phyloP scores from a whole-genome alignment of 1,140 invertebrate species.

The Euschistus heros region DNA sequence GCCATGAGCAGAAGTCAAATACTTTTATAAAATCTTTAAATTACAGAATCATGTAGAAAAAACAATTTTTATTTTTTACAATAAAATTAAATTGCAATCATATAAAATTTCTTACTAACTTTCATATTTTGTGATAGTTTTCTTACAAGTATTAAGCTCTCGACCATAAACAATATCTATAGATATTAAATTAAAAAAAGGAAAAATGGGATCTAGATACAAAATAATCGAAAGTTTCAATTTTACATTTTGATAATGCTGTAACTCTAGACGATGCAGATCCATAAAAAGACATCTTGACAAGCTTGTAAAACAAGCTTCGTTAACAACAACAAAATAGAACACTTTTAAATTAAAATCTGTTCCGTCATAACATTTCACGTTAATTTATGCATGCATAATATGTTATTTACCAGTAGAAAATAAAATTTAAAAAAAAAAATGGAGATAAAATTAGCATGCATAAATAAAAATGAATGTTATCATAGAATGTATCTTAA shows the following conservation, averaged over 20 bases:
- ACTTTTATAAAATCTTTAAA: too few relatives aligned
- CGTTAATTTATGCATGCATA: conserved; percentile 7
- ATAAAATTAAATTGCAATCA: too few relatives aligned
- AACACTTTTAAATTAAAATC: conserved; percentile 11
- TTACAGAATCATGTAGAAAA: too few relatives aligned
- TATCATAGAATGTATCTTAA: conserved; percentile 11
- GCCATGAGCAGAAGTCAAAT: too few relatives aligned
- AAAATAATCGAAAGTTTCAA: conserved; percentile 3
- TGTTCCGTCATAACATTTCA: conserved; percentile 1
- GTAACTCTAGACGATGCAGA: conserved; percentile 14
- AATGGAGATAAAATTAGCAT: background rate
- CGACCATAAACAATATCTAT: conserved; percentile 5
- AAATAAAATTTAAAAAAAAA: conserved; percentile 6
- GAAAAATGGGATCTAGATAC: conserved; percentile 1
- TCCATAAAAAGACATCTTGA: conserved; percentile 7
- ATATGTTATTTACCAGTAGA: background rate
- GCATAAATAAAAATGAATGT: conserved; percentile 16
- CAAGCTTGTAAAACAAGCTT: conserved; percentile 12
- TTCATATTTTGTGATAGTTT: background rate
- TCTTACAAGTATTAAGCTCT: conserved; percentile 15
- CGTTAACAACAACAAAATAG: conserved; percentile 18
- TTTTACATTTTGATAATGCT: conserved; percentile 9
- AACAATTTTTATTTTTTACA: too few relatives aligned
- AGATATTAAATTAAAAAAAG: background rate
- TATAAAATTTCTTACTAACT: too few relatives aligned